These are phyloP conservation scores for Phalloptychus januarius DNA, from an alignment of 2,797 vertebrate species.

Conservation along the genomic window DNA sequence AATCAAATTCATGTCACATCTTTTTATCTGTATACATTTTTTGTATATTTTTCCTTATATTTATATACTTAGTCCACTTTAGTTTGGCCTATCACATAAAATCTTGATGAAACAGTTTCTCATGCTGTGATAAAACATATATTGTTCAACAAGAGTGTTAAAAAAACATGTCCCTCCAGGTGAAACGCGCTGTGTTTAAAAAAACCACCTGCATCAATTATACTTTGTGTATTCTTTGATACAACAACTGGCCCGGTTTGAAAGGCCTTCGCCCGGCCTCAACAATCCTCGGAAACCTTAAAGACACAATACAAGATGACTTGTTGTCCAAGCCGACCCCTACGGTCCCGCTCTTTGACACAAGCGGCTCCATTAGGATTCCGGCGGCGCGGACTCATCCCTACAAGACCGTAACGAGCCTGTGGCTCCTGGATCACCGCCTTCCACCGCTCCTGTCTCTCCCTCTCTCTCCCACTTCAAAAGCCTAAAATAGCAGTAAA, in stretches of 20 bases:
- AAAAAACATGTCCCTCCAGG: not conserved
- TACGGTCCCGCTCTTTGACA: conserved; percentile 50
- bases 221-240: conserved; percentile 16
- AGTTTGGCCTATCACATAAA: not conserved
- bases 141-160: not conserved
- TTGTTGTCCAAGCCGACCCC: conserved; percentile 42
- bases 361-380: conserved; percentile 59
- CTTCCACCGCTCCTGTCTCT: conserved; percentile 56
- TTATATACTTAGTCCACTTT: too few relatives aligned
- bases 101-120: not conserved
- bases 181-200: not conserved
- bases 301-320: conserved; percentile 15
- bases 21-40: not conserved
- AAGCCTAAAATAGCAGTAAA: conserved; percentile 78
- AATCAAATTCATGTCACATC: not conserved
- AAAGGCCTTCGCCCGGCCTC: conserved; percentile 15
- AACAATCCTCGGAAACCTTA: conserved; percentile 29
- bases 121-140: not conserved
- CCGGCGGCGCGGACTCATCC: conserved; percentile 56
- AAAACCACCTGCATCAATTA: conserved; percentile 2
- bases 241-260: conserved; percentile 14
- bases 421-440: conserved; percentile 72
- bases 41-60: not conserved
- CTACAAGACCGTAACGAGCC: conserved; percentile 60
- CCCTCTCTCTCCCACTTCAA: conserved; percentile 64